Evolutionary conservation across 2,113 vertebrate genomes (phyloP).

Genomic region (Papio anubis): DNA sequence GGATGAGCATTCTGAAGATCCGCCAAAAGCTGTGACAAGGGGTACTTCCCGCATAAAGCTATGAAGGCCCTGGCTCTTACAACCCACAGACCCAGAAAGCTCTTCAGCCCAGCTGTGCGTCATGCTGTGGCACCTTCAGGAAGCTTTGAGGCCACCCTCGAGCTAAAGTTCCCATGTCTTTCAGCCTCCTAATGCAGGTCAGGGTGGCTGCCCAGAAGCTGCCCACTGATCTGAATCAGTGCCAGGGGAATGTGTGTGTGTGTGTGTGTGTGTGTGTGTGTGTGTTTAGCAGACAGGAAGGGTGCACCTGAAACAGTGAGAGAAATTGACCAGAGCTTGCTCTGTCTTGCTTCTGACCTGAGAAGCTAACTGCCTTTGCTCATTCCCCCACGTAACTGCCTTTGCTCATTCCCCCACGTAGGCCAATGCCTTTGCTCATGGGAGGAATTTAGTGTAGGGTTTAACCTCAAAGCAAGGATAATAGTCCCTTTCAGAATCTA

Average conservation of each 20-base stretch:
- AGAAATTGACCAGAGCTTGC: too few relatives aligned
- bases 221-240: neutral
- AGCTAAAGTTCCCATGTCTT: neutral
- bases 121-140: neutral
- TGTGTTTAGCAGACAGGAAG: neutral
- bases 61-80: neutral
- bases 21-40: neutral
- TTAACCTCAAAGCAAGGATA: too few relatives aligned
- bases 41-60: neutral
- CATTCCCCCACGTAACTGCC: too few relatives aligned
- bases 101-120: neutral
- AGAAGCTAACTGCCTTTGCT: too few relatives aligned
- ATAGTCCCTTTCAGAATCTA: too few relatives aligned
- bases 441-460: too few relatives aligned
- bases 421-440: too few relatives aligned
- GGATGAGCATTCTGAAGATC: neutral
- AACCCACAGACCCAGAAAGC: neutral
- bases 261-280: too few relatives aligned
- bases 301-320: too few relatives aligned
- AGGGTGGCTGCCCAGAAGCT: neutral
- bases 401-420: too few relatives aligned
- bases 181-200: neutral
- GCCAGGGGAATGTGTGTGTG: neutral
- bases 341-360: too few relatives aligned
- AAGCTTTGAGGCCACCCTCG: neutral